Percentiles rank a stretch among this genome's conserved stretches.
These are phyloP conservation scores for Platorchestia sp. DNA, from an alignment of 1,140 invertebrate genomes.

Conservation along the genomic window DNA sequence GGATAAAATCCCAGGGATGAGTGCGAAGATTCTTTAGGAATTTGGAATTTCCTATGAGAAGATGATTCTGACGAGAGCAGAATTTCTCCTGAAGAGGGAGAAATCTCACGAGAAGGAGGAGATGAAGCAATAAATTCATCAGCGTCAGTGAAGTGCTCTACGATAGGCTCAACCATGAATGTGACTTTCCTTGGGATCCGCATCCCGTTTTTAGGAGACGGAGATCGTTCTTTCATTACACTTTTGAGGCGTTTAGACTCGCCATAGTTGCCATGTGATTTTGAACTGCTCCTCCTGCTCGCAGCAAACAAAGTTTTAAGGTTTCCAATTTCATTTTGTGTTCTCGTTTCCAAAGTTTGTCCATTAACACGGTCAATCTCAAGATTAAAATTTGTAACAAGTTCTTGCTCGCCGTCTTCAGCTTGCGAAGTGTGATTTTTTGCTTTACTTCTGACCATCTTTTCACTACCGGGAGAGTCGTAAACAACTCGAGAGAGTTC, in stretches of 20 bases:
- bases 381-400: conserved; percentile 20
- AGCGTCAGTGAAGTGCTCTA: background rate
- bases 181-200: conserved; percentile 28
- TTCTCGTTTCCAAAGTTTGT: background rate
- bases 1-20: background rate
- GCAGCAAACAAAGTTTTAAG: background rate
- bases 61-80: background rate
- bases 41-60: background rate
- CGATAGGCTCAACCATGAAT: conserved; percentile 20
- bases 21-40: background rate
- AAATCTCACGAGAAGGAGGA: background rate
- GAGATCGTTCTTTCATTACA: conserved; percentile 23
- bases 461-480: background rate
- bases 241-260: conserved; percentile 16
- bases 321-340: background rate
- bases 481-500: background rate
- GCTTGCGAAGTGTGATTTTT: background rate
- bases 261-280: background rate
- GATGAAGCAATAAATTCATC: background rate
- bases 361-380: background rate
- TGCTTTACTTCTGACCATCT: background rate
- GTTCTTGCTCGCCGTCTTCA: background rate
- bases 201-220: conserved; percentile 27
- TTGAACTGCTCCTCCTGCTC: background rate
- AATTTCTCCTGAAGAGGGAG: background rate